A percentile compares a stretch with the other conserved stretches of the same genome.
Evolutionary conservation across 2,113 vertebrate genomes (phyloP).

Genomic region (Alces alces): DNA sequence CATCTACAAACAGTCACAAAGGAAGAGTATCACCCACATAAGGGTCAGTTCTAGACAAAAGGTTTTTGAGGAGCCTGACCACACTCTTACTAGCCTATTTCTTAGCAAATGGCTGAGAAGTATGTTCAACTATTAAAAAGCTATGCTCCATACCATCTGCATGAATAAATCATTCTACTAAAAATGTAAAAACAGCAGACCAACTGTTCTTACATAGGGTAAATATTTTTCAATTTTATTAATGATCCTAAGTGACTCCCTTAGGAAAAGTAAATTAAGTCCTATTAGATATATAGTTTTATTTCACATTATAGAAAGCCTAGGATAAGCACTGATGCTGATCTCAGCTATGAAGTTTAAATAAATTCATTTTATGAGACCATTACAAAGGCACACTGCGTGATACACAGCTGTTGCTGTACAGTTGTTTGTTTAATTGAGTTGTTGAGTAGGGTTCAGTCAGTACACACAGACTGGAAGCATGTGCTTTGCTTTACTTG

Average conservation of each 20-base stretch:
- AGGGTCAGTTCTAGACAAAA: neutral
- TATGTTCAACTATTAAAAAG: neutral
- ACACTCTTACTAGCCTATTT: neutral
- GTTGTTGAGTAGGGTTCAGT: neutral
- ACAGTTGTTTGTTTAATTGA: neutral
- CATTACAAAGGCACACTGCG: neutral
- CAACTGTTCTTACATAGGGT: neutral
- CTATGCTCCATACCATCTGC: neutral
- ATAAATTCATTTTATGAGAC: neutral
- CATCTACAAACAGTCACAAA: neutral
- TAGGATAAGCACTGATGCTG: neutral
- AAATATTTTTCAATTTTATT: conserved; percentile 3
- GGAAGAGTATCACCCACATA: neutral
- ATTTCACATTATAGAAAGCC: neutral
- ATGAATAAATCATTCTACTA: neutral
- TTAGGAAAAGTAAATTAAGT: neutral
- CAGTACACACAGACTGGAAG: neutral
- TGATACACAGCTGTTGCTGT: neutral
- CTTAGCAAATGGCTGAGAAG: neutral
- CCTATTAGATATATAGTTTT: neutral
- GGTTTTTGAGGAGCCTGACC: neutral
- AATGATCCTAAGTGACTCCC: neutral
- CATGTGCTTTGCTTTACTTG: neutral
- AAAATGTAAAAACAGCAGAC: neutral
- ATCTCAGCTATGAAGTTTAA: neutral